Conservation (phyloP, 2,797 vertebrate genomes). For the Sarcoramphus papa region DNA sequence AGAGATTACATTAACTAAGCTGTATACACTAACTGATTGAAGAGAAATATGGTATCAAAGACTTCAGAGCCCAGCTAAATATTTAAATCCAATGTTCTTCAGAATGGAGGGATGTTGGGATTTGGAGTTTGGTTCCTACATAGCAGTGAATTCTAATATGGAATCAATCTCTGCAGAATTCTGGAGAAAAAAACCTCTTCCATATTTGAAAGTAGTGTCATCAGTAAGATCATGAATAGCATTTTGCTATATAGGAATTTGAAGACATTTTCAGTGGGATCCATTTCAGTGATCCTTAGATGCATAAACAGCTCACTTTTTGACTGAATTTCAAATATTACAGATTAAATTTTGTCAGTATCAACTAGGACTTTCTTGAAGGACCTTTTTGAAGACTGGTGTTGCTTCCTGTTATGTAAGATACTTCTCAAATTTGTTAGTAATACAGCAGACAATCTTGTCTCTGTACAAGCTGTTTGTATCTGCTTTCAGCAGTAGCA, state of each 20-base stretch:
- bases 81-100: background rate
- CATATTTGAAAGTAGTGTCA: background rate
- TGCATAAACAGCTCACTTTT: background rate
- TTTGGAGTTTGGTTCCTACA: background rate
- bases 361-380: background rate
- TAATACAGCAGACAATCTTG: background rate
- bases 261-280: background rate
- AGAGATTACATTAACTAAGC: background rate
- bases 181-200: background rate
- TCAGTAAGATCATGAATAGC: background rate
- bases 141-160: rapidly evolving
- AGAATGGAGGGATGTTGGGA: background rate
- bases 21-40: background rate
- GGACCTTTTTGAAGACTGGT: background rate
- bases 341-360: background rate
- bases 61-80: background rate
- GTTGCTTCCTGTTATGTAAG: background rate
- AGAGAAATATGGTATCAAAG: background rate
- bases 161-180: background rate
- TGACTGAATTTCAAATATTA: background rate
- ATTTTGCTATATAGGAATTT: background rate
- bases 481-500: background rate
- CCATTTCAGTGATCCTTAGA: background rate
- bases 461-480: background rate
- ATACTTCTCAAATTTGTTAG: background rate